Evolutionary conservation across 2,888 invertebrate species (phyloP).

Genomic region (Elmis aenea): DNA sequence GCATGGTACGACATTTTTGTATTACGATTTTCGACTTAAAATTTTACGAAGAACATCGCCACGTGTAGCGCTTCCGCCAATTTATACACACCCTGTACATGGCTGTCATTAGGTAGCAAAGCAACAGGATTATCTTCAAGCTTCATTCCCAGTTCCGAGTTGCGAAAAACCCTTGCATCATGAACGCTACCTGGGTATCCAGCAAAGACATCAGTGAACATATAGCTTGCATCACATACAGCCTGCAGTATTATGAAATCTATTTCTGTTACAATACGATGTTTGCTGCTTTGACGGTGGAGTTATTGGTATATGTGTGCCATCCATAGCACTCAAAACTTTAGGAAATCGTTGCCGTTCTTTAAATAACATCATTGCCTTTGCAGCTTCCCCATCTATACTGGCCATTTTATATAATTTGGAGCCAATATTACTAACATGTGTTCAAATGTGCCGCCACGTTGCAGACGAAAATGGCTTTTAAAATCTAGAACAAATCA

Average conservation of each 20-base stretch:
- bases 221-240: too few relatives aligned
- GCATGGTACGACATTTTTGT: too few relatives aligned
- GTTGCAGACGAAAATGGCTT: constrained; percentile 5
- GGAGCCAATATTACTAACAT: constrained; percentile 1
- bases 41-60: too few relatives aligned
- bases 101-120: constrained; percentile 1
- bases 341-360: background rate
- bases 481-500: constrained; percentile 10
- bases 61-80: too few relatives aligned
- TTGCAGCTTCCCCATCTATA: too few relatives aligned
- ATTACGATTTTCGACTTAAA: too few relatives aligned
- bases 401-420: constrained; percentile 4
- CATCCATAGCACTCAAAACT: constrained; percentile 1
- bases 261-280: constrained; percentile 5
- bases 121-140: background rate
- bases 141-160: constrained; percentile 3
- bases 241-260: constrained; percentile 7
- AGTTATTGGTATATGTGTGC: constrained; percentile 5
- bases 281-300: constrained; percentile 4
- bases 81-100: too few relatives aligned
- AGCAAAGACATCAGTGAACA: too few relatives aligned
- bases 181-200: constrained; percentile 2
- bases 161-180: constrained; percentile 3
- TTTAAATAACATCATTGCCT: background rate
- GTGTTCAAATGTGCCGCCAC: constrained; percentile 7